A percentile compares a stretch with the other conserved stretches of the same genome.
phyloP scores from a whole-genome alignment of 2,113 vertebrate genomes.

The Xiphophorus hellerii region DNA sequence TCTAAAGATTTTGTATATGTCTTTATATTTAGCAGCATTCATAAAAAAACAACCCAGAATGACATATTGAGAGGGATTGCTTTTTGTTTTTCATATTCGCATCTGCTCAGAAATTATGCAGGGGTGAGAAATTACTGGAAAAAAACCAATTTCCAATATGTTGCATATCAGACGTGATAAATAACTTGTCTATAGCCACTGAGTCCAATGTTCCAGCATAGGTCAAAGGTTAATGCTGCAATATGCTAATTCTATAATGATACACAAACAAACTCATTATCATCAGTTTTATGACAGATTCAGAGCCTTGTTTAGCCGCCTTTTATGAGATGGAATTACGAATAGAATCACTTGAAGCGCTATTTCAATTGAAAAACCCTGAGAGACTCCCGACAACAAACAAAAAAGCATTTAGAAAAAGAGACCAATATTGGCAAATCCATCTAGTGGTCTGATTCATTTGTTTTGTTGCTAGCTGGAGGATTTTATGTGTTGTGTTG shows the following conservation, averaged over 20 bases:
- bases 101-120: not conserved
- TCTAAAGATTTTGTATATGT: not conserved
- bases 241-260: not conserved
- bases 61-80: not conserved
- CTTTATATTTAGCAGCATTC: not conserved
- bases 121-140: not conserved
- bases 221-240: not conserved
- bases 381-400: conserved; percentile 6
- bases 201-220: not conserved
- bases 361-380: conserved; percentile 9
- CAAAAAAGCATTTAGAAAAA: conserved; percentile 11
- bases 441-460: conserved; percentile 24
- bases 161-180: not conserved
- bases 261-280: not conserved
- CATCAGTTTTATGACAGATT: not conserved
- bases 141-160: not conserved
- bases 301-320: not conserved
- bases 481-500: conserved; percentile 2
- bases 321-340: conserved; percentile 9
- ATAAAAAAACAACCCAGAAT: not conserved
- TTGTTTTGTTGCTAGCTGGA: conserved; percentile 32
- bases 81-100: not conserved
- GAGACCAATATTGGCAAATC: conserved; percentile 30
- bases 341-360: conserved; percentile 1
- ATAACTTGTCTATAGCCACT: not conserved